These are phyloP conservation scores for Chaetura pelagica DNA, from an alignment of 2,113 vertebrate genomes.

Conservation along the genomic window DNA sequence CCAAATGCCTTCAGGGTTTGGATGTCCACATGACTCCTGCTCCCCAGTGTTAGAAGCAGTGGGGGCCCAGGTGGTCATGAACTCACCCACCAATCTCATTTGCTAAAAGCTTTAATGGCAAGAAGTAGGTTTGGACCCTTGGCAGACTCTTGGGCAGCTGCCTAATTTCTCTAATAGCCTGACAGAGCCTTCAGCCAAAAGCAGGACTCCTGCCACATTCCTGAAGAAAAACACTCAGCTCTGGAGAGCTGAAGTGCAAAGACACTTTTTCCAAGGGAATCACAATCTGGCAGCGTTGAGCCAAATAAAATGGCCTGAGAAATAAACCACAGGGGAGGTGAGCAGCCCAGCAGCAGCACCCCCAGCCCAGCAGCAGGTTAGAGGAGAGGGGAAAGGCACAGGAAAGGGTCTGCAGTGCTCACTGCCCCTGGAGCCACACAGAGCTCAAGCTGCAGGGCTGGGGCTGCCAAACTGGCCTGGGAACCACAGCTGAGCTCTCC, in stretches of 20 bases:
- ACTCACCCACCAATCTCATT: not conserved
- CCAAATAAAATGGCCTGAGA: not conserved
- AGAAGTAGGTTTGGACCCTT: not conserved
- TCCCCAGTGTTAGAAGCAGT: not conserved
- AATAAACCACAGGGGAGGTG: not conserved
- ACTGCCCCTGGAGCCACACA: not conserved
- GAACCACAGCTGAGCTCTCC: not conserved
- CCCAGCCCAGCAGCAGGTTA: not conserved
- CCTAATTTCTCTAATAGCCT: not conserved
- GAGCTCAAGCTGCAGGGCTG: not conserved
- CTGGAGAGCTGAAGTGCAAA: accelerated
- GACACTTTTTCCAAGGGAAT: not conserved
- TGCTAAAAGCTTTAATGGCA: constrained; percentile 2
- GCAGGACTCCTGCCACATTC: not conserved
- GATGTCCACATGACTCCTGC: not conserved
- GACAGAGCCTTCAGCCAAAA: not conserved
- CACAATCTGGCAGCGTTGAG: not conserved
- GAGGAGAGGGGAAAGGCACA: not conserved
- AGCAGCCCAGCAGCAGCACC: not conserved
- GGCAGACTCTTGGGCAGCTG: constrained; percentile 16
- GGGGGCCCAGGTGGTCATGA: not conserved
- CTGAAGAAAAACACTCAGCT: not conserved
- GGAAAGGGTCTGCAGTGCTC: not conserved
- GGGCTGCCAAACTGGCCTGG: not conserved
- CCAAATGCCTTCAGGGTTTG: not conserved